A percentile compares a stretch with the other conserved stretches of the same genome.
Evolutionary conservation across 2,113 vertebrate species (phyloP).

Genomic region (Recurvirostra avosetta): DNA sequence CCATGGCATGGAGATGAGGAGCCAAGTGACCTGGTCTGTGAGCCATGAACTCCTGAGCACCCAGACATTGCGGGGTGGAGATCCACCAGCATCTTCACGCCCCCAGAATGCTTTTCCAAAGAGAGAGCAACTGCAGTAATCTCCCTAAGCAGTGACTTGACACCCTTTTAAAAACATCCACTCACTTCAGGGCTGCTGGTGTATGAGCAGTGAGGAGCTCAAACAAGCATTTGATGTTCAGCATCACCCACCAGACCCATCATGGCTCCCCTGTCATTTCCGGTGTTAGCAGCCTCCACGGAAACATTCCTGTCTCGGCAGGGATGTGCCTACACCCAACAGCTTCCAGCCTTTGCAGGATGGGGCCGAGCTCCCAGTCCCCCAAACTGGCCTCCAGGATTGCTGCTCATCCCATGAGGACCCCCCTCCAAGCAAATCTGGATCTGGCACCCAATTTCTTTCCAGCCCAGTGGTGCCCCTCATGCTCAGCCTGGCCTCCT

Average conservation of each 20-base stretch:
- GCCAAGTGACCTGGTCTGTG: background rate
- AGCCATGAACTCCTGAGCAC: background rate
- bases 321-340: background rate
- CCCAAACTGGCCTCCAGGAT: background rate
- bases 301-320: background rate
- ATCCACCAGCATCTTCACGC: background rate
- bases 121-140: rapidly evolving
- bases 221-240: background rate
- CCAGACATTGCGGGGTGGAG: rapidly evolving
- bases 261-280: background rate
- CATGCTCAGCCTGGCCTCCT: background rate
- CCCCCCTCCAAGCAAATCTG: background rate
- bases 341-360: background rate
- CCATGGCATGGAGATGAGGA: background rate
- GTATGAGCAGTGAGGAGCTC: background rate
- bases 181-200: background rate
- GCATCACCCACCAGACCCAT: background rate
- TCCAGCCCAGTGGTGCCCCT: background rate
- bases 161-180: background rate
- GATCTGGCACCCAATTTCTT: background rate
- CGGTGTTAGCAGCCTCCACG: background rate
- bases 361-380: rapidly evolving
- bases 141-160: background rate
- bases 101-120: background rate
- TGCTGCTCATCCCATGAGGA: background rate